Conservation (phyloP, 2,888 invertebrate species). For the Sinotaia quadrata region DNA sequence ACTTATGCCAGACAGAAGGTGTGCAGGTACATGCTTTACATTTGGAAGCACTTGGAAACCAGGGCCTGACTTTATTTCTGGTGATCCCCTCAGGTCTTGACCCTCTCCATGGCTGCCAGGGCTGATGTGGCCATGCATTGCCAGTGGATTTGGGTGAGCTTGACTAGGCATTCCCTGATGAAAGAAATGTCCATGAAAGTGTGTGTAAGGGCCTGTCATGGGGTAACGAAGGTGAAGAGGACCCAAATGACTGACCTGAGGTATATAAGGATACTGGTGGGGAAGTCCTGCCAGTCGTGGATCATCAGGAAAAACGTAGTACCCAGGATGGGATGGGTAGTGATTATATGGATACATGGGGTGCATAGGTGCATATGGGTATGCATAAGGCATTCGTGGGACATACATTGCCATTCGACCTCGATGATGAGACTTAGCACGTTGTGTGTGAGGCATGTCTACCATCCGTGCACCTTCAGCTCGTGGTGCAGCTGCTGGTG, state of each 20-base stretch:
- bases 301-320: constrained; percentile 37
- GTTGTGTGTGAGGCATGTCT: constrained; percentile 9
- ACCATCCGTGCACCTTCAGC: constrained; percentile 18
- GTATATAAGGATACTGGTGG: constrained; percentile 2
- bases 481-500: constrained; percentile 6
- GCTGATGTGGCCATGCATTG: not conserved
- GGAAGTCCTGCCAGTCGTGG: constrained; percentile 24
- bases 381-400: constrained; percentile 32
- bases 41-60: constrained; percentile 63
- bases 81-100: constrained; percentile 9
- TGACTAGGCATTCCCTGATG: constrained; percentile 14
- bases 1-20: constrained; percentile 40
- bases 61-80: constrained; percentile 20
- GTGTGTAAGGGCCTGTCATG: not conserved
- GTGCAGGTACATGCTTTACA: constrained; percentile 62
- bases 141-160: not conserved
- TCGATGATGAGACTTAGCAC: not conserved
- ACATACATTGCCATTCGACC: constrained; percentile 37
- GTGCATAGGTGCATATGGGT: constrained; percentile 23
- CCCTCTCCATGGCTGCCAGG: not conserved
- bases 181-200: constrained; percentile 13
- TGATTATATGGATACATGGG: constrained; percentile 30
- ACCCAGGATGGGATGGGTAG: constrained; percentile 18
- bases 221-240: constrained; percentile 17
- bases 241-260: constrained; percentile 7